Evolutionary conservation across 2,888 invertebrate genomes (phyloP).

Genomic region (Chrysodeixis includens): DNA sequence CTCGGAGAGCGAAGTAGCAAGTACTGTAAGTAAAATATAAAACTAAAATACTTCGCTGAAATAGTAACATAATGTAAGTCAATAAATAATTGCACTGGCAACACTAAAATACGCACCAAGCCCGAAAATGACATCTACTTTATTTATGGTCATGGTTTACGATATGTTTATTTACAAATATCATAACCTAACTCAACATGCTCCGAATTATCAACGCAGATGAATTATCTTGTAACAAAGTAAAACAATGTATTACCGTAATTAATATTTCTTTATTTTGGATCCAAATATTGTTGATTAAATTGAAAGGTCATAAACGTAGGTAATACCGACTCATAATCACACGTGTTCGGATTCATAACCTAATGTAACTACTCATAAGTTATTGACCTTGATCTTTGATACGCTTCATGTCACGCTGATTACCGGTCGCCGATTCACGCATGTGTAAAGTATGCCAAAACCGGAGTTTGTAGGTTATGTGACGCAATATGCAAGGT

Average conservation of each 20-base stretch:
- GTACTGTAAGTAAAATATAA: too few relatives aligned
- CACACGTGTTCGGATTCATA: constrained; percentile 18
- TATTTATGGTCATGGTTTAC: too few relatives aligned
- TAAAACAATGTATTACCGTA: not conserved
- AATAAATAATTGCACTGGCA: not conserved
- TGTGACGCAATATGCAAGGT: not conserved
- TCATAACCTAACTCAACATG: constrained; percentile 9
- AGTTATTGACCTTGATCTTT: constrained; percentile 34
- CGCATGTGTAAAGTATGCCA: constrained; percentile 14
- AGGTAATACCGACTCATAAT: constrained; percentile 23
- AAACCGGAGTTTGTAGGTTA: constrained; percentile 19
- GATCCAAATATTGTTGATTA: not conserved
- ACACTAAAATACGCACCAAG: too few relatives aligned
- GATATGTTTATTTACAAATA: constrained; percentile 24
- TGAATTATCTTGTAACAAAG: not conserved
- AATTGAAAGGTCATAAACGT: not conserved
- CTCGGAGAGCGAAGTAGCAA: too few relatives aligned
- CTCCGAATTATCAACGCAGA: too few relatives aligned
- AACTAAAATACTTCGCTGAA: too few relatives aligned
- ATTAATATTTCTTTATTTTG: not conserved
- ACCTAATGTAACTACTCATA: constrained; percentile 30
- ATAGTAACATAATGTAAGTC: too few relatives aligned
- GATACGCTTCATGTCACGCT: constrained; percentile 5
- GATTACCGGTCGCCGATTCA: constrained; percentile 17
- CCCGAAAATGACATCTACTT: too few relatives aligned